Base-by-base conservation (phyloP, 2,888 invertebrate species). In the Tetranychus piercei region DNA sequence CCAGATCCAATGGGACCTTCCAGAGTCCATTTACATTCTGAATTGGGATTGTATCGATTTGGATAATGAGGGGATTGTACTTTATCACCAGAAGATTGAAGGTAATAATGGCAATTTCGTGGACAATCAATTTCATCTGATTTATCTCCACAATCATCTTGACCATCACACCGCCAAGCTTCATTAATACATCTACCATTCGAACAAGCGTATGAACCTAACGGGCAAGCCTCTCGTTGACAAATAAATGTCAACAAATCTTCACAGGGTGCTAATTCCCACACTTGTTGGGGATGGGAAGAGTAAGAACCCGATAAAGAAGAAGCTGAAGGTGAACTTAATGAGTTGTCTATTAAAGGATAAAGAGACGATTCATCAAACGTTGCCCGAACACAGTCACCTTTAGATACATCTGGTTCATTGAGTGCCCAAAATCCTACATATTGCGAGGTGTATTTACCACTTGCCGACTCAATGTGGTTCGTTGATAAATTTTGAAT, bases 1-100 rank as follows among this genome's bases (percentile, higher is more conserved):
- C 94, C 93, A 83, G 93, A 92, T 75, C 95, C 95, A 84, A 94
- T 89, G 6, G 95, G 95, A 65, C 94, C 95, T 85, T 96, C 95
- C 77, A 96, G 85, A 0, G 94, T 94, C 94, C 95, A 95, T 83
- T 94, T 94, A 83, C 95, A 96, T 82, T 94, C 92, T 78, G 91
- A 89, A 78, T 94, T 86, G 5, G 94, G 88, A 77, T 89, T 88
- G 82, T 96, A 96, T 81, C 93, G 91, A 81, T 93, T 92, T 6
- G 95, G 95, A 83, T 93, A 95, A 82, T 90, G 93, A 3, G 94
- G 93, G 79, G 93, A 92, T 82, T 94, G 93, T 20, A 95, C 90
- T 5, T 93, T 91, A 83, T 93, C 94, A 44, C 94, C 94, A 79
- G 93, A 92, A 80, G 92, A 92, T 75, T 92, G 92, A 88, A 93